Base-by-base conservation (phyloP, 1,140 invertebrate species). In the Argopecten irradians region DNA sequence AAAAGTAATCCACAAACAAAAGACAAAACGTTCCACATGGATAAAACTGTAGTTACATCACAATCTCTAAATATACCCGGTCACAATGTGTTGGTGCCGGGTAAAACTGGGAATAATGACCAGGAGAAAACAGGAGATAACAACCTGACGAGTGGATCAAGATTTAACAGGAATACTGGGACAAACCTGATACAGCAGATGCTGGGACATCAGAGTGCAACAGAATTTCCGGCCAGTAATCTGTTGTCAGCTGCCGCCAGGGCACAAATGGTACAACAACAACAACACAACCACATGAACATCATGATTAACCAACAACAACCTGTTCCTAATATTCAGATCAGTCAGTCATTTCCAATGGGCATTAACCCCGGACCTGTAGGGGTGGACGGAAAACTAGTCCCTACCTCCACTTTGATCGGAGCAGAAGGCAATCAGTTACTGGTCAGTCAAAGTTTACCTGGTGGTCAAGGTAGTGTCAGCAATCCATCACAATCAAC, bases 201-300 rank as follows among this genome's bases (percentile, higher is more conserved):
- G 85, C 46, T 90, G 36, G 82, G 87, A 32, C 82, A 84, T 86
- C 46, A 85, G 14, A 86, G 46, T 14, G 83, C 89, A 0, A 88
- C 86, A 22, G 86, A 90, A 41, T 94, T 94, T 86, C 94, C 94
- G 34, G 94, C 94, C 32, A 94, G 94, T 86, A 93, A 89, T 87
- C 86, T 94, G 32, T 86, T 94, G 39, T 93, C 94, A 7, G 93
- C 93, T 7, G 93, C 93, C 33, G 93, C 93, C 16, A 91, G 92
- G 82, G 92, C 93, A 22, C 93, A 94, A 87, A 86, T 93, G 35
- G 88, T 89, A 83, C 92, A 92, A 85, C 91, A 93, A 82, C 87
- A 84, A 33, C 55, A 39, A 84, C 83, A 84, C 39, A 88, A 86
- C 46, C 85, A 85, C 16, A 71, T 89, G 13, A 35, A 71, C 14